Evolutionary conservation across 2,797 vertebrate genomes (phyloP), one percentile per base, ranked within the genome.

Genomic region (Manis javanica): DNA sequence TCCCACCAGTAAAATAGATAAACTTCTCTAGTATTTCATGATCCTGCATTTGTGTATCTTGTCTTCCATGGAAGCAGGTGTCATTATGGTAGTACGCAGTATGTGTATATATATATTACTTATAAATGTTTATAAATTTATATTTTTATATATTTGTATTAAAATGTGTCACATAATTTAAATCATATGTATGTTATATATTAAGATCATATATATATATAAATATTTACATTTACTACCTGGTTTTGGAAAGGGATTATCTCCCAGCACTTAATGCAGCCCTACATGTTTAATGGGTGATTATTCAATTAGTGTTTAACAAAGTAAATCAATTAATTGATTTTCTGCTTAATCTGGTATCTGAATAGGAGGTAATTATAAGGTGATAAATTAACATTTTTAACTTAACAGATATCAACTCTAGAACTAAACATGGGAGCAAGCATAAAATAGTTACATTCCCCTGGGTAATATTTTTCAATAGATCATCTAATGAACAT

Each of bases 341-440:
- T 90, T 87, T 96, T 78, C 63, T 90, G 16, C 85, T 88, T 92
- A 64, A 64, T 88, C 55, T 93, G 16, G 13, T 92, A 79, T 87
- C 93, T 96, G 78, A 79, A 72, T 94, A 87, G 53, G 61, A 91
- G 86, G n/a, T 92, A 72, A 90, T 49, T 82, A 19, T 49, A 94
- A 74, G 42, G 29, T 93, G 81, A 79, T 57, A 92, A 81, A 31
- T 92, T 92, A 69, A 79, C 61, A 55, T 59, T 93, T 94, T 75
- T 86, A 96, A 87, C 37, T 68, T 86, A 85, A 90, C 53, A 90
- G 66, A 42, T 95, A 93, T 42, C 26, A 88, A 49, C 63, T 83
- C n/a, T 92, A 81, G 69, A 90, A 61, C 31, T 19, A 68, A 86
- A 61, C 49, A 34, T 42, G n/a, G n/a, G 14, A 91, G 24, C 42